These are phyloP conservation scores for Thamnophis elegans DNA, from an alignment of 2,797 vertebrate species.

Conservation along the genomic window DNA sequence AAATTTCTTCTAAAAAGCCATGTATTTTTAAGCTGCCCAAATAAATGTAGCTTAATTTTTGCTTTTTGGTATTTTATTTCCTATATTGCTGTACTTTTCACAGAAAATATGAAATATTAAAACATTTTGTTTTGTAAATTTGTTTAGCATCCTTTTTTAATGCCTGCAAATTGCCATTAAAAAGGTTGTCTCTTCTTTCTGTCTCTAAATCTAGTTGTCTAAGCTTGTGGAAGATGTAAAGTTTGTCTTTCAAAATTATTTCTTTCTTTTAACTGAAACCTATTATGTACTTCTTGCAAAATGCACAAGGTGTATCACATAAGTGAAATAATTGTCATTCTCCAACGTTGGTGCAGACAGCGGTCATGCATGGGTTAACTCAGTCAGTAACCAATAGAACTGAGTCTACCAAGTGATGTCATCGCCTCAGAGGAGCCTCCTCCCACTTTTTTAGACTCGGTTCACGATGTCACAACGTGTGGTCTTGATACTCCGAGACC, in stretches of 20 bases:
- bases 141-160: not conserved
- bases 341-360: no score
- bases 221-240: not conserved
- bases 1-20: conserved; percentile 6
- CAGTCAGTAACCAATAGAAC: no score
- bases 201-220: not conserved
- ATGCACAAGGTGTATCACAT: not conserved
- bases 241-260: not conserved
- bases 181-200: not conserved
- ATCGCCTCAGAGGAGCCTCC: no score
- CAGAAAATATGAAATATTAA: conserved; percentile 12
- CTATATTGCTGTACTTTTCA: not conserved
- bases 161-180: not conserved
- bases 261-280: not conserved
- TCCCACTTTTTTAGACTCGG: no score
- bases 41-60: not conserved
- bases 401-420: no score
- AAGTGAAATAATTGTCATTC: not conserved
- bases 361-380: no score
- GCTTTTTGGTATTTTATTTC: not conserved
- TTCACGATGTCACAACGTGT: no score
- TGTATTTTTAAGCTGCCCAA: not conserved
- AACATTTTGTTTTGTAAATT: conserved; percentile 16
- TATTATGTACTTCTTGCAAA: not conserved
- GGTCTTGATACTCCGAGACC: no score